Percentiles rank a stretch among this genome's conserved stretches.
Conservation (phyloP, 2,888 invertebrate species). For the Norana najaformis region DNA sequence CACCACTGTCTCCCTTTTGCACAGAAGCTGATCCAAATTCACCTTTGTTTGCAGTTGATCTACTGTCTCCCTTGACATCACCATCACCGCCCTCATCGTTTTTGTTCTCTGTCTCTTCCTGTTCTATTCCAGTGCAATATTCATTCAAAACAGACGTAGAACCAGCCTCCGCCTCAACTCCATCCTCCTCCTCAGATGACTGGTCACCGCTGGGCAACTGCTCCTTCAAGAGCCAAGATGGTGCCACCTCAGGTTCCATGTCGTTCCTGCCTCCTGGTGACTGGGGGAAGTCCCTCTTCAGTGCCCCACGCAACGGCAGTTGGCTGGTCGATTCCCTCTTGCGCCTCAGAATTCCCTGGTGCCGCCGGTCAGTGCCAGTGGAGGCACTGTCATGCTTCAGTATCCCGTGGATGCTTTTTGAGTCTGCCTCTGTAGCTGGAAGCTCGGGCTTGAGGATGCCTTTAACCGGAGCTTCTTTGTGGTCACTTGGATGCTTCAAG, state of each 20-base stretch:
- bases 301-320: background rate
- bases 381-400: slow-evolving; percentile 32
- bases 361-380: slow-evolving; percentile 17
- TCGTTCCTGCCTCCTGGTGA: background rate
- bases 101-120: background rate
- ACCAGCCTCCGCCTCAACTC: background rate
- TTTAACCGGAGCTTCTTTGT: background rate
- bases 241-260: background rate
- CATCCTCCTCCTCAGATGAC: background rate
- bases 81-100: background rate
- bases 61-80: background rate
- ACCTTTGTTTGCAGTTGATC: too few species aligned
- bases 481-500: slow-evolving; percentile 9
- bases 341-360: slow-evolving; percentile 29
- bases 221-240: background rate
- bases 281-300: background rate
- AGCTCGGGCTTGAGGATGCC: background rate
- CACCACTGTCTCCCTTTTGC: background rate
- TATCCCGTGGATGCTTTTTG: slow-evolving; percentile 29
- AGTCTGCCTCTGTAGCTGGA: background rate
- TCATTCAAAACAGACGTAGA: background rate
- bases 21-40: background rate
- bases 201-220: background rate
- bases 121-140: background rate
- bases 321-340: background rate